Evolutionary conservation across 2,113 vertebrate genomes (phyloP), one percentile per base, ranked within the genome.

Genomic region (Ranitomeya variabilis): DNA sequence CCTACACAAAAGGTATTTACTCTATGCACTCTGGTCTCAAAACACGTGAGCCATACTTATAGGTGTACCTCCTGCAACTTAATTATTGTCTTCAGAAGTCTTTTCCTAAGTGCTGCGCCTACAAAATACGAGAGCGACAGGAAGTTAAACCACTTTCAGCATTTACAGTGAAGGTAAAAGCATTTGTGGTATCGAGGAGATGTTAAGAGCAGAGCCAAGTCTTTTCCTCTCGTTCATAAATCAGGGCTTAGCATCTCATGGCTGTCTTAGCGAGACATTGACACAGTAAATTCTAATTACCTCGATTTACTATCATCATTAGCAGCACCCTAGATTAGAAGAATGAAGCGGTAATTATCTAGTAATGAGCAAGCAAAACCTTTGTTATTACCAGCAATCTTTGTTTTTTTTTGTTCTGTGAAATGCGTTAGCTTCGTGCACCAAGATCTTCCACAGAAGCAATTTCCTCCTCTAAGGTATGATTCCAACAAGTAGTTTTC

Each of bases 31-130:
- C 6, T 26, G 37, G 37, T 74, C 71, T 74, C 71, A 31, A 73
- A 73, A 73, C 26, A 26, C 13, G 66, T 71, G 2, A 26, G 7
- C 23, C 26, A 6, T 16, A 15, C 5, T 45, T 18, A 76, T 0
- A 19, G 73, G 37, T 4, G 18, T 19, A 88, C 87, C 87, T 12
- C 80, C 87, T 52, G 80, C 26, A 83, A 64, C 79, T 74, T 74
- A 87, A 87, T 87, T 60, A 60, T 80, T 66, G 59, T 76, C 87
- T 88, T 88, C 37, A 83, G 57, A 83, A 55, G 67, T 57, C 14
- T 19, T 11, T n/a, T 77, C 52, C 71, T 88, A 55, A 54, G 87
- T 77, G 80, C 71, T 77, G 71, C 31, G 9, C 26, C 80, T 66
- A 64, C 71, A 83, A 83, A 77, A 88, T 77, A 83, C 67, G 37